These are phyloP conservation scores for Pollenia angustigena DNA, from an alignment of 2,888 invertebrate species.

Conservation along the genomic window DNA sequence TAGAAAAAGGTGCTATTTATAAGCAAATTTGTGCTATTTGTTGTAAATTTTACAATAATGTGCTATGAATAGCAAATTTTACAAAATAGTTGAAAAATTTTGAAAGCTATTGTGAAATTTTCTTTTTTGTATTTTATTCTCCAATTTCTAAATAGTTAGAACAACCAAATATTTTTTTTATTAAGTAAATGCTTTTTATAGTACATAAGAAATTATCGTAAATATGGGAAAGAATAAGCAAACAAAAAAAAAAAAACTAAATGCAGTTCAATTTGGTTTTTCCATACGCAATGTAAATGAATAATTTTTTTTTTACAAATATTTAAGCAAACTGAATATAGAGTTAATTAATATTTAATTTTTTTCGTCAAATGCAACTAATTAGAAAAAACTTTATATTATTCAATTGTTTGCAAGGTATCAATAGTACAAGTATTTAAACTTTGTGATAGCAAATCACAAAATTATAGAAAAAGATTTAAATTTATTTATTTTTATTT, in stretches of 20 bases:
- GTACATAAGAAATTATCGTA: not conserved
- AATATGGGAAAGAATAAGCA: constrained; percentile 14
- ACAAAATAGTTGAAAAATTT: too few species aligned
- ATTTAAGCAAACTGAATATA: constrained; percentile 61
- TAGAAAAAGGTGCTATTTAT: too few species aligned
- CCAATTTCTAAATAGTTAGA: too few species aligned
- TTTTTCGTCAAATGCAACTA: constrained; percentile 72
- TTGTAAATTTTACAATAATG: too few species aligned
- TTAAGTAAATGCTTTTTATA: not conserved
- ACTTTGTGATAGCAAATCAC: constrained; percentile 58
- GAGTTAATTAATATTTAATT: constrained; percentile 7
- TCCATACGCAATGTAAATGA: constrained; percentile 41
- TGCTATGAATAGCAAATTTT: too few species aligned
- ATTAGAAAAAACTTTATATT: constrained; percentile 65
- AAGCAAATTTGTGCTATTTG: too few species aligned
- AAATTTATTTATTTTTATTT: not conserved
- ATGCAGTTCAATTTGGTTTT: constrained; percentile 24
- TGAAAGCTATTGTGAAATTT: too few species aligned
- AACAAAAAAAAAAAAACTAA: constrained; percentile 18
- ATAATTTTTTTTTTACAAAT: constrained; percentile 38
- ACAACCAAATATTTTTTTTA: not conserved
- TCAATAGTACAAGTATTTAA: constrained; percentile 45
- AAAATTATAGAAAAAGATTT: constrained; percentile 49
- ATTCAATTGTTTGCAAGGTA: constrained; percentile 24
- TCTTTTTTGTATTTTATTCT: too few species aligned